Evolutionary conservation across 2,888 invertebrate genomes (phyloP).

Genomic region (Drosophila recens): DNA sequence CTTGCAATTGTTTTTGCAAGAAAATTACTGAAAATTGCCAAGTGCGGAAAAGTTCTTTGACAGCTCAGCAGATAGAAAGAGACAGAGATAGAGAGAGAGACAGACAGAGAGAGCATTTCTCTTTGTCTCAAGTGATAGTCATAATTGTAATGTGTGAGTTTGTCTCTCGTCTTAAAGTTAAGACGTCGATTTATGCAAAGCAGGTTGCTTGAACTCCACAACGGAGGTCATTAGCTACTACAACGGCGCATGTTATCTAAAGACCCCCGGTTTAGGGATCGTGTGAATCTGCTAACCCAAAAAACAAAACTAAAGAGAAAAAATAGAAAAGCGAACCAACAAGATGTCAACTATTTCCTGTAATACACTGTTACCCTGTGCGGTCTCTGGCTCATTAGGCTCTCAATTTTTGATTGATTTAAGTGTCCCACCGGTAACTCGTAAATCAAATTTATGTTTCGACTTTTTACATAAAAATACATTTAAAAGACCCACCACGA

Average conservation of each 20-base stretch:
- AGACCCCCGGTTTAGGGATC: slow-evolving; percentile 47
- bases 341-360: slow-evolving; percentile 65
- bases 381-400: slow-evolving; percentile 61
- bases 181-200: slow-evolving; percentile 68
- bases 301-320: not conserved
- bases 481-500: slow-evolving; percentile 32
- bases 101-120: slow-evolving; percentile 12
- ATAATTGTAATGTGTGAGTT: no score
- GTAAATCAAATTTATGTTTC: slow-evolving; percentile 76
- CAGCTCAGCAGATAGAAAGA: slow-evolving; percentile 26
- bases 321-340: slow-evolving; percentile 5
- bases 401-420: slow-evolving; percentile 68
- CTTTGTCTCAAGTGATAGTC: slow-evolving; percentile 64
- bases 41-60: slow-evolving; percentile 72
- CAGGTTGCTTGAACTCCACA: slow-evolving; percentile 70
- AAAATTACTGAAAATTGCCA: slow-evolving; percentile 74
- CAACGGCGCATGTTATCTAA: slow-evolving; percentile 51
- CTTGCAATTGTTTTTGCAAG: slow-evolving; percentile 63
- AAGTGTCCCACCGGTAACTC: slow-evolving; percentile 37
- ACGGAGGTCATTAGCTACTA: slow-evolving; percentile 41
- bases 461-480: slow-evolving; percentile 37
- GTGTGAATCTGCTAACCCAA: slow-evolving; percentile 55
- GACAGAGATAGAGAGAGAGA: not conserved
- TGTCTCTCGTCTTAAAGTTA: slow-evolving; percentile 29
- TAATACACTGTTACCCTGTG: slow-evolving; percentile 47